These are phyloP conservation scores for Harpegnathos saltator DNA, from an alignment of 1,140 invertebrate species.

Conservation along the genomic window DNA sequence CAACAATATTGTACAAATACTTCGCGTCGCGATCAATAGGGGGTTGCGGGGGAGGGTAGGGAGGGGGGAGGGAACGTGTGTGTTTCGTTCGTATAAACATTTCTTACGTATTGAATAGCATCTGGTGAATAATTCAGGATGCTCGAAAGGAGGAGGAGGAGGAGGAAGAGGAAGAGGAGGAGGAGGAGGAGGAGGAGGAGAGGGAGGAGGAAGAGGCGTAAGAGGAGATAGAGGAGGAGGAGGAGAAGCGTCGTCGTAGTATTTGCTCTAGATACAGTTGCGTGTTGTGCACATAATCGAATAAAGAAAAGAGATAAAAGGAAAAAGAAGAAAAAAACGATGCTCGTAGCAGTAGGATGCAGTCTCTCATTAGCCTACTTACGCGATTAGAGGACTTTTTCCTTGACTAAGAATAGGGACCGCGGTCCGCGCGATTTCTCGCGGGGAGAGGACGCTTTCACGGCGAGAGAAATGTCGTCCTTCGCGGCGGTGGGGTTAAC, in stretches of 20 bases:
- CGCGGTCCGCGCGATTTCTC: conserved; percentile 27
- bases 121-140: neutral
- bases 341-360: conserved; percentile 46
- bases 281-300: conserved; percentile 59
- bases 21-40: conserved; percentile 40
- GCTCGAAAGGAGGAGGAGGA: neutral
- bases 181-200: neutral
- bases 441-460: neutral
- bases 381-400: conserved; percentile 42
- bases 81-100: conserved; percentile 47
- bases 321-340: neutral
- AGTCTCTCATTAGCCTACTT: conserved; percentile 62
- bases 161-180: too few species aligned
- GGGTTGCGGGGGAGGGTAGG: neutral
- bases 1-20: conserved; percentile 63
- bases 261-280: conserved; percentile 54
- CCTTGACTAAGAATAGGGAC: conserved; percentile 21
- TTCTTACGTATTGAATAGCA: conserved; percentile 29
- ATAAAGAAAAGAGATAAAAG: conserved; percentile 35
- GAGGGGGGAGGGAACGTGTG: conserved; percentile 18
- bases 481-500: neutral
- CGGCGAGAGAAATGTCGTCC: conserved; percentile 1
- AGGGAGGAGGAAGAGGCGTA: neutral
- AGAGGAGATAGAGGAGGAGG: neutral
- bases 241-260: conserved; percentile 37